phyloP scores from a whole-genome alignment of 92 coral and sea anemone genomes.

The Zoanthus solanderi region DNA sequence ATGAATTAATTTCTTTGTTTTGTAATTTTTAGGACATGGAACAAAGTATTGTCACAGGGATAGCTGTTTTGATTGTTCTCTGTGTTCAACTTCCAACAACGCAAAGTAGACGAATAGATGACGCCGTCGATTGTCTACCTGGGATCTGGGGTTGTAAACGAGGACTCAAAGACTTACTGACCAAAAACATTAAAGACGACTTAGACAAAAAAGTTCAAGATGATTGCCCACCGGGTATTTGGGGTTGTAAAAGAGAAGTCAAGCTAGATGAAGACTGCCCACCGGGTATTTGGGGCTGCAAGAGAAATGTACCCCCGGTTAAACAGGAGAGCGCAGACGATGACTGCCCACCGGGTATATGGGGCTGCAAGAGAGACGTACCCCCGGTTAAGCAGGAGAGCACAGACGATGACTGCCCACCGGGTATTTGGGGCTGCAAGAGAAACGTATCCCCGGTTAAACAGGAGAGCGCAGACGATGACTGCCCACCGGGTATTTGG shows the following conservation, averaged over 20 bases:
- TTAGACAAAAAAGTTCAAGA: background rate
- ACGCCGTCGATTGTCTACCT: conserved; percentile 32
- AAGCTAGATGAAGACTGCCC: conserved; percentile 22
- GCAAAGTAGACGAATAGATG: background rate
- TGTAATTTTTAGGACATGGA: conserved; percentile 1
- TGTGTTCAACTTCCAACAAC: conserved; percentile 13
- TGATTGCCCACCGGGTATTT: background rate
- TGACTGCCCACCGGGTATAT: conserved; percentile 35
- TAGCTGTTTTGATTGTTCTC: conserved; percentile 12
- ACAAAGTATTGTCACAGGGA: conserved; percentile 8
- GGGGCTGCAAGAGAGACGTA: conserved; percentile 34
- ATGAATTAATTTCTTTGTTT: background rate
- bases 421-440: conserved; percentile 10
- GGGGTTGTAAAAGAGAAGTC: background rate
- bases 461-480: background rate
- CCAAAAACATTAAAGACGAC: background rate
- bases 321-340: background rate
- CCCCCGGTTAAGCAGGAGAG: background rate
- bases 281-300: conserved; percentile 43
- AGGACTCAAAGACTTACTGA: conserved; percentile 15
- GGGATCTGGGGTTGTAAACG: conserved; percentile 42
- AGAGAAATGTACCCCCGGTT: conserved; percentile 11
- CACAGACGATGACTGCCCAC: background rate
- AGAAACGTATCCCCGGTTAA: background rate
- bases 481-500: conserved; percentile 40